These are phyloP conservation scores for Barnardius zonarius DNA, from an alignment of 2,113 vertebrate species.

Conservation along the genomic window DNA sequence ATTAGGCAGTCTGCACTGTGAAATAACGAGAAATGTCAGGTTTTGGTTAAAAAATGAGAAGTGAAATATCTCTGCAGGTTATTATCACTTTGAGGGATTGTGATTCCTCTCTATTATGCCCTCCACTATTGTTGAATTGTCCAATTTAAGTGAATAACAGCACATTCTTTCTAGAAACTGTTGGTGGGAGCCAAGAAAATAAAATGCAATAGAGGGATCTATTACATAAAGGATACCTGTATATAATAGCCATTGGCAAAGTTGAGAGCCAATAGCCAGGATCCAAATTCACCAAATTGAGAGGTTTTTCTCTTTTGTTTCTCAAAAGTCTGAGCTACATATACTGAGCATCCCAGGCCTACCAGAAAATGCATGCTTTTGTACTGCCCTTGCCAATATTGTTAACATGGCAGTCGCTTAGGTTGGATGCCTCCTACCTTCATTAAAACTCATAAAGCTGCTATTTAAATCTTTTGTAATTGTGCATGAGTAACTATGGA, in stretches of 20 bases:
- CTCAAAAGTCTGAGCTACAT: not conserved
- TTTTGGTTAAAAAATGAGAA: slow-evolving; percentile 62
- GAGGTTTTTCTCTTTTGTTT: not conserved
- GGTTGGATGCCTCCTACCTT: not conserved
- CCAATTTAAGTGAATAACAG: slow-evolving; percentile 49
- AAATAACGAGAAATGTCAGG: slow-evolving; percentile 64
- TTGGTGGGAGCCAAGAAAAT: slow-evolving; percentile 47
- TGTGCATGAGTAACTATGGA: not conserved
- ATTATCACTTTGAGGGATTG: slow-evolving; percentile 63
- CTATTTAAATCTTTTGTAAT: not conserved
- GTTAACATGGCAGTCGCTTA: not conserved
- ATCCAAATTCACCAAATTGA: not conserved
- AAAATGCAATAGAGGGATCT: slow-evolving; percentile 22
- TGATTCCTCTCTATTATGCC: slow-evolving; percentile 19
- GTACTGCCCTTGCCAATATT: not conserved
- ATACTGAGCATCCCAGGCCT: not conserved
- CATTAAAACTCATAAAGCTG: not conserved
- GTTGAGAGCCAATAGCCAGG: slow-evolving; percentile 16
- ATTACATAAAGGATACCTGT: slow-evolving; percentile 19
- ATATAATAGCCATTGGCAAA: slow-evolving; percentile 25
- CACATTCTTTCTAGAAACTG: slow-evolving; percentile 30
- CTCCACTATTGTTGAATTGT: slow-evolving; percentile 54
- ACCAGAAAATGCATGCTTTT: not conserved
- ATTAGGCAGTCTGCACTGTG: slow-evolving; percentile 36
- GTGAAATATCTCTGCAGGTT: slow-evolving; percentile 62